phyloP scores from a whole-genome alignment of 2,888 invertebrate genomes.

The Thalpophila matura region DNA sequence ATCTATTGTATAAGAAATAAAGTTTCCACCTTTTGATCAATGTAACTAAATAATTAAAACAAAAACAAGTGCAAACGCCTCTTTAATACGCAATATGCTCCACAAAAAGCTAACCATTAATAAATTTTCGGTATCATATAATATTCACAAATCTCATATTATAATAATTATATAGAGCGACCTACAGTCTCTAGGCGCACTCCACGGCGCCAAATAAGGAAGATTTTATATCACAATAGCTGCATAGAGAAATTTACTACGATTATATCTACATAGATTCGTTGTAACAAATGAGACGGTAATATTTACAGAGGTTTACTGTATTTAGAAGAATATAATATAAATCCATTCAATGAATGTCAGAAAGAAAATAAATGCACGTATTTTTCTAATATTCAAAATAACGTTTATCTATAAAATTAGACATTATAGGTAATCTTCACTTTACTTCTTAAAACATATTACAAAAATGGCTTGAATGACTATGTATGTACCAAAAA shows the following conservation, averaged over 20 bases:
- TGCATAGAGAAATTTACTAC: constrained; percentile 63
- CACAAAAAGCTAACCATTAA: constrained; percentile 89
- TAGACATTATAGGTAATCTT: no score
- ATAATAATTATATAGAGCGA: constrained; percentile 53
- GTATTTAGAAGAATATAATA: background rate
- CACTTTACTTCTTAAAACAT: no score
- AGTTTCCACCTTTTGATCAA: no score
- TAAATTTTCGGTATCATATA: constrained; percentile 84
- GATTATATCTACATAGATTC: constrained; percentile 40
- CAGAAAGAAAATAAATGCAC: no score
- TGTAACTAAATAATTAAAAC: constrained; percentile 72
- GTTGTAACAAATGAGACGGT: constrained; percentile 46
- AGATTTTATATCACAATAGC: constrained; percentile 81
- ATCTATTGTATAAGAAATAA: no score
- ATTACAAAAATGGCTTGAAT: no score
- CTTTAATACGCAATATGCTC: constrained; percentile 88
- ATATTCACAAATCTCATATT: constrained; percentile 81
- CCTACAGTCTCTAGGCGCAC: constrained; percentile 63
- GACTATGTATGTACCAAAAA: background rate
- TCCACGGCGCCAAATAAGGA: constrained; percentile 65
- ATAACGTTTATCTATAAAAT: no score
- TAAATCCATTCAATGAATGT: no score
- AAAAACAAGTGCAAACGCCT: constrained; percentile 82
- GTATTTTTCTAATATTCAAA: no score
- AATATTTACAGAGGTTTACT: constrained; percentile 10